Conservation (phyloP, 2,113 vertebrate species). For the Bubo blakistoni region DNA sequence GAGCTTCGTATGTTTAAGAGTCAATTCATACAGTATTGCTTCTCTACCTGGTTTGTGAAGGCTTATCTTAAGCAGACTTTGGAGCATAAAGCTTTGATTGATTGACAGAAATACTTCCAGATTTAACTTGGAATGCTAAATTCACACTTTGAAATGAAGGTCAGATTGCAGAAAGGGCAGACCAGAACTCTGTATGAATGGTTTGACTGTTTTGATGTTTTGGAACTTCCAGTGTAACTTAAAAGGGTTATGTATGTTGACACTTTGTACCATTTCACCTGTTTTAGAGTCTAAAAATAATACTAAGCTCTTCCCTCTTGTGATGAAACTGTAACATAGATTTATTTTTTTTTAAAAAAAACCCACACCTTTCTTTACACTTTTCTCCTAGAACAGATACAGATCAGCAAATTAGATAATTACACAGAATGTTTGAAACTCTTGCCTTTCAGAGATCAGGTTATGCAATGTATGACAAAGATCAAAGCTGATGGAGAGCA, state of each 20-base stretch:
- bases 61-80: not conserved
- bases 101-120: not conserved
- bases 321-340: not conserved
- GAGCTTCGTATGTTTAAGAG: not conserved
- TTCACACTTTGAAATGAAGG: not conserved
- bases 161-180: not conserved
- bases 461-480: conserved; percentile 14
- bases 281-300: not conserved
- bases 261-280: not conserved
- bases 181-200: not conserved
- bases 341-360: not conserved
- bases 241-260: not conserved
- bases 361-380: not conserved
- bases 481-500: not conserved
- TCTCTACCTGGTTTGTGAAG: not conserved
- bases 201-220: not conserved
- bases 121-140: not conserved
- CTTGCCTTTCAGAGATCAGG: not conserved
- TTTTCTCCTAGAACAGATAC: not conserved
- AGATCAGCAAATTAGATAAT: not conserved
- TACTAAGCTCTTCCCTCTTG: not conserved
- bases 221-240: not conserved
- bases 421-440: not conserved
- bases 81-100: not conserved
- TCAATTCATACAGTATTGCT: not conserved